Evolutionary conservation across 2,797 vertebrate species (phyloP).

Genomic region (Platalea minor): DNA sequence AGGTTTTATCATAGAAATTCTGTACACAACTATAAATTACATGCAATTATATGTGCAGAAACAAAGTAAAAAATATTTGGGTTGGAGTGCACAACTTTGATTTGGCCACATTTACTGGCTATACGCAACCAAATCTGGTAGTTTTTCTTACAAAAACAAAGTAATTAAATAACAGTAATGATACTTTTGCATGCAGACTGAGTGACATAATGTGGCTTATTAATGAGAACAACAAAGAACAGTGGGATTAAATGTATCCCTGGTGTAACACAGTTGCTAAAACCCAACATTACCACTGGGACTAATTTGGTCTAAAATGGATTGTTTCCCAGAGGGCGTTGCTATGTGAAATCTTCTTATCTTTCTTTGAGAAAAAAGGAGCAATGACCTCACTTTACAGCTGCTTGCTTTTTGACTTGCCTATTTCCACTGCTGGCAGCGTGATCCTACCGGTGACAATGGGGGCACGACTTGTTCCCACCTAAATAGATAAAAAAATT

Average conservation of each 20-base stretch:
- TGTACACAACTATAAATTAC: conserved; percentile 75
- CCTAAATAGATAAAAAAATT: neutral
- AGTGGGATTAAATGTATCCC: conserved; percentile 27
- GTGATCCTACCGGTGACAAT: neutral
- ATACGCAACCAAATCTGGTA: conserved; percentile 40
- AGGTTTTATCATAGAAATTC: conserved; percentile 69
- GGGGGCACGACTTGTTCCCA: neutral
- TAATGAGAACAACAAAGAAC: conserved; percentile 64
- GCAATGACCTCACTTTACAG: neutral
- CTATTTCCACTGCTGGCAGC: neutral
- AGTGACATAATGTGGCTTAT: conserved; percentile 52
- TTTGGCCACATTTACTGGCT: conserved; percentile 67
- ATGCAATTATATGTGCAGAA: conserved; percentile 73
- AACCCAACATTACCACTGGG: conserved; percentile 22
- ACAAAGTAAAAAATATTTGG: conserved; percentile 73
- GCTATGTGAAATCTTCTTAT: conserved; percentile 36
- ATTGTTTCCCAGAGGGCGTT: neutral
- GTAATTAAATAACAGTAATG: conserved; percentile 63
- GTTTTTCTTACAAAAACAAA: conserved; percentile 68
- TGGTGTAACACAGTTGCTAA: conserved; percentile 34
- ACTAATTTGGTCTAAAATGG: conserved; percentile 38
- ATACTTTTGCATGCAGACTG: conserved; percentile 42
- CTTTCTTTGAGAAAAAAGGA: neutral
- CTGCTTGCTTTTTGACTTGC: neutral
- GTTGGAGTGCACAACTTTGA: conserved; percentile 69